Conservation (phyloP, 2,888 invertebrate species). For the Yponomeuta evonymella region DNA sequence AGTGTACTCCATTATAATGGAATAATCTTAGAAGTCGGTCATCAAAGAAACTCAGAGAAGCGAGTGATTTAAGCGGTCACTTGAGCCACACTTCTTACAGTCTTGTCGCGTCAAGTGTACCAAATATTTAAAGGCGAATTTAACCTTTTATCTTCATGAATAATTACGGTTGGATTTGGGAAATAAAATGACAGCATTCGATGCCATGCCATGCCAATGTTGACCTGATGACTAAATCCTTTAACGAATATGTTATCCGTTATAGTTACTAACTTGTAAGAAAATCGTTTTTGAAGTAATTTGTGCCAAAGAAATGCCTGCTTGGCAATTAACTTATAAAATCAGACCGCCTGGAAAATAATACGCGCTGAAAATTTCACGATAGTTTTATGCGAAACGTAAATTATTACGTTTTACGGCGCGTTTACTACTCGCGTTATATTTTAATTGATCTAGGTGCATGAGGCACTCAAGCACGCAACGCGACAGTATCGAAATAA, state of each 20-base stretch:
- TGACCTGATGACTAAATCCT: too few relatives aligned
- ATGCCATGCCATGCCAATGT: not conserved
- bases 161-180: not conserved
- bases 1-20: constrained; percentile 17
- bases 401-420: constrained; percentile 4
- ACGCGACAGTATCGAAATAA: not conserved
- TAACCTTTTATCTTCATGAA: constrained; percentile 1
- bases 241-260: too few relatives aligned
- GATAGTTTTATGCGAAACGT: constrained; percentile 10
- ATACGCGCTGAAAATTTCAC: constrained; percentile 1
- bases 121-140: constrained; percentile 40
- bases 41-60: constrained; percentile 49
- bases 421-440: constrained; percentile 6
- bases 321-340: not conserved
- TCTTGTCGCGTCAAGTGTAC: constrained; percentile 35
- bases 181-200: not conserved
- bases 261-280: too few relatives aligned
- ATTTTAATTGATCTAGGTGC: constrained; percentile 7
- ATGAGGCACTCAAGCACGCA: not conserved
- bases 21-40: constrained; percentile 29
- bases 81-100: constrained; percentile 49
- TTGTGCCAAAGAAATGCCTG: too few relatives aligned
- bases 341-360: not conserved
- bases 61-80: constrained; percentile 51
- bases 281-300: too few relatives aligned